Percentiles rank a stretch among this genome's conserved stretches.
phyloP scores from a whole-genome alignment of 2,888 invertebrate genomes.

The Euproctis similis region DNA sequence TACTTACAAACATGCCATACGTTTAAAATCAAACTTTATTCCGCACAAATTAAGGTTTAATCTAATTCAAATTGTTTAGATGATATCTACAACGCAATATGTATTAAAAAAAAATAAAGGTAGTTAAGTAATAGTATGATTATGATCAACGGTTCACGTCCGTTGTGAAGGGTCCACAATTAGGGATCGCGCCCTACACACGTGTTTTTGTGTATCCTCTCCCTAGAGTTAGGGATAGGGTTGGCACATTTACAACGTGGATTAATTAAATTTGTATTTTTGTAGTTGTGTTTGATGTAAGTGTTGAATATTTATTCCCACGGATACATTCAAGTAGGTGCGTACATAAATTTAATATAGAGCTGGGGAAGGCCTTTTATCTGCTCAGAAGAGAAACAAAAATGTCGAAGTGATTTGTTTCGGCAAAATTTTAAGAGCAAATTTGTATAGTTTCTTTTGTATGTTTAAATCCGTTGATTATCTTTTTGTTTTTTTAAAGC shows the following conservation, averaged over 20 bases:
- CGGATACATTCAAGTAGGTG: too few relatives aligned
- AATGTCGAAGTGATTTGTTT: too few relatives aligned
- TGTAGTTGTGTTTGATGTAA: slow-evolving; percentile 4
- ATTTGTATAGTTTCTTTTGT: too few relatives aligned
- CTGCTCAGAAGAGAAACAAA: too few relatives aligned
- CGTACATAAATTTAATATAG: too few relatives aligned
- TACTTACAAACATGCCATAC: background rate
- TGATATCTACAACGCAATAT: slow-evolving; percentile 8
- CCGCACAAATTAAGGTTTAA: background rate
- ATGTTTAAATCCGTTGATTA: too few relatives aligned
- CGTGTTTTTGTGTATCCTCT: slow-evolving; percentile 15
- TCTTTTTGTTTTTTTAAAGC: too few relatives aligned
- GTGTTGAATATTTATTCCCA: slow-evolving; percentile 5
- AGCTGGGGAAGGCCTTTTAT: too few relatives aligned
- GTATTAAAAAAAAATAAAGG: slow-evolving; percentile 13
- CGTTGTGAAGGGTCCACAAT: slow-evolving; percentile 19
- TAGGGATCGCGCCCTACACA: slow-evolving; percentile 9
- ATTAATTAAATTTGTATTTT: too few relatives aligned
- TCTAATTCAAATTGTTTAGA: background rate
- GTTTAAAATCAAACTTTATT: slow-evolving; percentile 4
- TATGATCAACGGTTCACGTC: slow-evolving; percentile 29
- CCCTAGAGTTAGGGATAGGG: slow-evolving; percentile 10
- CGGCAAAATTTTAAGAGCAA: too few relatives aligned
- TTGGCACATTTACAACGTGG: slow-evolving; percentile 7
- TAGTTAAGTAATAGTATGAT: slow-evolving; percentile 20